Percentiles rank a stretch among this genome's conserved stretches.
Evolutionary conservation across 2,888 invertebrate genomes (phyloP).

Genomic region (Synanthedon tipuliformis): DNA sequence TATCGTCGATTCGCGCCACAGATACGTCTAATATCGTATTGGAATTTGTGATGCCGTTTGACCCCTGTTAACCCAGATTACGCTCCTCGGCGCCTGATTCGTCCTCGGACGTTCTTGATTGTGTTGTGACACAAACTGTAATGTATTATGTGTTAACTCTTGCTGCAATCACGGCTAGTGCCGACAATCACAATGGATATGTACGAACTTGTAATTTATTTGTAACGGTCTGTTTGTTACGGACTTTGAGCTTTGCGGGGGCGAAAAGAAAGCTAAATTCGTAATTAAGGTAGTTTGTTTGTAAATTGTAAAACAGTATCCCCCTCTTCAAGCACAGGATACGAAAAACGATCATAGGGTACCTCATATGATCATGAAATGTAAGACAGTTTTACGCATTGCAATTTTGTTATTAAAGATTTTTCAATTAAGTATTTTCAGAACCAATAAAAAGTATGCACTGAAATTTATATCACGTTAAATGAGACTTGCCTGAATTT

Average conservation of each 20-base stretch:
- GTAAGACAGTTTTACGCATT: no score
- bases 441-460: no score
- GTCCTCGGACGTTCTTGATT: conserved; percentile 65
- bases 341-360: no score
- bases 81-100: conserved; percentile 71
- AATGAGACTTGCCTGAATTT: no score
- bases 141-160: conserved; percentile 71
- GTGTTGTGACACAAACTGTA: conserved; percentile 72
- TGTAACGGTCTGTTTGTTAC: conserved; percentile 21
- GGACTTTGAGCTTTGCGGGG: conserved; percentile 1
- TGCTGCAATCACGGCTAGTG: conserved; percentile 65
- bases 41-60: conserved; percentile 79
- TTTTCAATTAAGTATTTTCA: no score
- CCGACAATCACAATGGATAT: conserved; percentile 61
- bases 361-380: no score
- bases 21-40: conserved; percentile 73
- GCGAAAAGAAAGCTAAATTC: no score
- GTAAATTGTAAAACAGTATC: no score
- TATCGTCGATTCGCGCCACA: conserved; percentile 64
- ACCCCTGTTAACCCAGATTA: conserved; percentile 82
- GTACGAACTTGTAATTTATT: conserved; percentile 59
- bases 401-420: no score
- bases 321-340: no score
- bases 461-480: no score
- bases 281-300: no score